Evolutionary conservation across 2,888 invertebrate genomes (phyloP), one percentile per base, ranked within the genome.

Genomic region (Amblyteles armatorius): DNA sequence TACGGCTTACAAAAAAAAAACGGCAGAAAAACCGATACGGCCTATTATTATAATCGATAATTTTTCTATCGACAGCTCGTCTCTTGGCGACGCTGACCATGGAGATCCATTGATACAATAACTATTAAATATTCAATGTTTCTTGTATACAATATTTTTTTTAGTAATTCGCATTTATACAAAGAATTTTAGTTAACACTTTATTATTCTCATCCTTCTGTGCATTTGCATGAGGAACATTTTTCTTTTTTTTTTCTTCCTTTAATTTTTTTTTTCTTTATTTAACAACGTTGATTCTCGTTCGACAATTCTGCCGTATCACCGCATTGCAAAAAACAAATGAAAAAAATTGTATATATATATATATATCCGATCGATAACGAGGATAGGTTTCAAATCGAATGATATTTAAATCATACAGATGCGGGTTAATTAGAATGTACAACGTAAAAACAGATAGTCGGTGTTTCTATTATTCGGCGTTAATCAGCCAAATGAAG

Each of bases 221-320:
- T 90, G 90, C 90, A 91, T 89, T 89, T 89, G 86, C 88, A 83
- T 88, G 89, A 91, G 91, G 91, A 91, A 91, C 91, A 91, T 55
- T 57, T 26, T 57, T 91, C 87, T 88, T 87, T 85, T 88, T 86
- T 86, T 86, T 67, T 63, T 52, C 33, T 55, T 55, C 36, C 11
- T 76, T 9, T 55, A 6, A 3, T 74, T 76, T 57, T 72, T 82
- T 79, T 73, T 52, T 72, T 73, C 60, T 63, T 76, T 65, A 81
- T 79, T 76, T 79, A 85, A 85, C 85, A 85, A 85, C 79, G 82
- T 85, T 77, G 85, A 85, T 82, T 82, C 79, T 82, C 76, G 76
- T 79, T 85, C 67, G 82, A 87, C 83, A 80, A 74, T 84, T 80
- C 81, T 68, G 82, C 82, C 82, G 84, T 48, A 86, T 83, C 79